Base-by-base conservation (phyloP, 2,888 invertebrate species). In the Gonocerus acuteangulatus region DNA sequence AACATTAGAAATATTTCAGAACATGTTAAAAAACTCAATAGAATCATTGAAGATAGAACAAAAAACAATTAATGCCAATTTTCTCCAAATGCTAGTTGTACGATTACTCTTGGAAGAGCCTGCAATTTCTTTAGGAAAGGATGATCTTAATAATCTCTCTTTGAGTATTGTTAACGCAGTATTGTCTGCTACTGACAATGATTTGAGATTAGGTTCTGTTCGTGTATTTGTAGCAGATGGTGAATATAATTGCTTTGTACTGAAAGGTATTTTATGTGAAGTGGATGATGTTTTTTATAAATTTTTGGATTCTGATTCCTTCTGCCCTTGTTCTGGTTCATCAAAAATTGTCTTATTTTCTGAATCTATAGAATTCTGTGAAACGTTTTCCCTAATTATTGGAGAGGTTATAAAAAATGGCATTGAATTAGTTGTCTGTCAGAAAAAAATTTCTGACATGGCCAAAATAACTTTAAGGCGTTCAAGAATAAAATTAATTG, bases 231-330 rank as follows among this genome's bases (percentile, higher is more conserved):
- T 32, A 6, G 44, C 2, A 45, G 19, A 44, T 7, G 57, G 57
- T 6, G 9, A 16, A 44, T 21, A 57, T 27, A 21, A 34, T 45
- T 45, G 44, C 34, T 34, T 16, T 18, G 22, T 34, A 18, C 16
- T 47, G 15, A 57, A 57, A n/a, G 57, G 57, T 27, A 32, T 57
- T 45, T 1, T 57, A 18, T 57, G 57, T 57, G 57, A 57, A 32
- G 47, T 57, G 22, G 45, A 57, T 16, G 57, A 57, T 32, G 7
- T 18, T 13, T 36, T 16, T 4, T n/a, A 22, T 9, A 1, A 2
- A 3, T 13, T 54, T n/a, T n/a, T n/a, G n/a, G n/a, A n/a, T n/a
- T n/a, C n/a, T n/a, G n/a, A n/a, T n/a, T n/a, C n/a, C n/a, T n/a
- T n/a, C n/a, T n/a, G n/a, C n/a, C n/a, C n/a, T n/a, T n/a, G n/a